Evolutionary conservation across 1,140 invertebrate genomes (phyloP).

Genomic region (Solenopsis fugax): DNA sequence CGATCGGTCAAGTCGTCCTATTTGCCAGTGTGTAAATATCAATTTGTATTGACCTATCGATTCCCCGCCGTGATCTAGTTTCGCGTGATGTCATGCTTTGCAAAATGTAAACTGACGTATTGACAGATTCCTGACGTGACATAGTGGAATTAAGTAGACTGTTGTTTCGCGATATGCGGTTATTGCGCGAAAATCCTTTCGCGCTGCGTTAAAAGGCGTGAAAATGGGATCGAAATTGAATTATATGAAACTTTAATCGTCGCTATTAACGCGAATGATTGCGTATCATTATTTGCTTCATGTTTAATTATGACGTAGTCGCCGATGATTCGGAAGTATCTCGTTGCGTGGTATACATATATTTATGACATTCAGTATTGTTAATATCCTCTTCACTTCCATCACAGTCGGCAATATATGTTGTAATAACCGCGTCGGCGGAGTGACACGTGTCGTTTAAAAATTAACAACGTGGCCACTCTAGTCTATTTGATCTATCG

Average conservation of each 20-base stretch:
- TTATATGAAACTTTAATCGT: conserved; percentile 2
- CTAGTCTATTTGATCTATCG: conserved; percentile 57
- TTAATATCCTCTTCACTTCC: conserved; percentile 52
- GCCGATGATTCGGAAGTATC: conserved; percentile 17
- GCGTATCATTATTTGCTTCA: conserved; percentile 38
- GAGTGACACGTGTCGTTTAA: conserved; percentile 62
- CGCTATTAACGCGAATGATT: conserved; percentile 24
- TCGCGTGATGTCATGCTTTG: conserved; percentile 29
- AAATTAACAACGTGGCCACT: conserved; percentile 61
- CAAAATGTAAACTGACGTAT: conserved; percentile 48
- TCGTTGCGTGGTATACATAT: conserved; percentile 26
- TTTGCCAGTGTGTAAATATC: conserved; percentile 45
- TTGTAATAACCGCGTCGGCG: conserved; percentile 50
- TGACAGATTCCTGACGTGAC: background rate
- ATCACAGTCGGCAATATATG: conserved; percentile 46
- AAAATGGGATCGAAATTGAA: background rate
- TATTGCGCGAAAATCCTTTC: background rate
- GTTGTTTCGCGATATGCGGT: background rate
- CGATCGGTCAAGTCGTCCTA: conserved; percentile 14
- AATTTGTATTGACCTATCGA: conserved; percentile 53
- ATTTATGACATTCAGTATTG: conserved; percentile 38
- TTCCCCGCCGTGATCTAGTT: conserved; percentile 2
- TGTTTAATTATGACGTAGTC: conserved; percentile 40
- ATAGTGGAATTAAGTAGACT: conserved; percentile 20
- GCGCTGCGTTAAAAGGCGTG: background rate